Percentiles rank a stretch among this genome's conserved stretches.
phyloP scores from a whole-genome alignment of 2,888 invertebrate species.

The Sclerodermus sp. region DNA sequence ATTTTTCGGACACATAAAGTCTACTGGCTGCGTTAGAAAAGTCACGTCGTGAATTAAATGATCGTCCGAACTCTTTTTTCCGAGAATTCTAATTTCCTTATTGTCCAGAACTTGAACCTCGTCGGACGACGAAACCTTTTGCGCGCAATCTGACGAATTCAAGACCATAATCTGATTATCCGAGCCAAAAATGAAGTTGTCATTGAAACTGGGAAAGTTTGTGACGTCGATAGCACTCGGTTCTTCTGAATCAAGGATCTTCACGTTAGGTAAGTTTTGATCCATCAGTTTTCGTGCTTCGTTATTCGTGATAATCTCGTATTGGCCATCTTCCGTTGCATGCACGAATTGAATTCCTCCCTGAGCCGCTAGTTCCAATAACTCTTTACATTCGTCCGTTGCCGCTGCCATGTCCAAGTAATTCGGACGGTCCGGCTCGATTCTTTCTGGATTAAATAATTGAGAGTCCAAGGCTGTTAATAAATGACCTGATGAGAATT shows the following conservation, averaged over 20 bases:
- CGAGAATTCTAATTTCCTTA: slow-evolving; percentile 47
- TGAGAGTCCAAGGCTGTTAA: slow-evolving; percentile 36
- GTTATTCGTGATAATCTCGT: slow-evolving; percentile 56
- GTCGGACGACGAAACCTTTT: slow-evolving; percentile 32
- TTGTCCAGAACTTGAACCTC: slow-evolving; percentile 47
- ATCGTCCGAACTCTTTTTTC: slow-evolving; percentile 43
- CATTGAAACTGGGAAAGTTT: slow-evolving; percentile 31
- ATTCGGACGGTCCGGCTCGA: slow-evolving; percentile 21
- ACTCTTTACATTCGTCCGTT: slow-evolving; percentile 50
- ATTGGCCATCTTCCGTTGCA: slow-evolving; percentile 55
- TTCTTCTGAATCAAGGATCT: slow-evolving; percentile 49
- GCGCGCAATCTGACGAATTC: slow-evolving; percentile 33
- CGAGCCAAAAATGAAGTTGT: slow-evolving; percentile 30
- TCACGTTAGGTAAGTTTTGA: slow-evolving; percentile 53
- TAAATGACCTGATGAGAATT: slow-evolving; percentile 32
- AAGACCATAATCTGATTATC: slow-evolving; percentile 47
- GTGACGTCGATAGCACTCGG: slow-evolving; percentile 47
- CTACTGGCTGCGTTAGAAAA: slow-evolving; percentile 39
- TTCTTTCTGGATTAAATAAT: slow-evolving; percentile 28
- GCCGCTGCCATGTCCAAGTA: slow-evolving; percentile 17
- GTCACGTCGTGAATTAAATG: slow-evolving; percentile 42
- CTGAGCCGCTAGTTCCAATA: slow-evolving; percentile 53
- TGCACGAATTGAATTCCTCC: slow-evolving; percentile 57
- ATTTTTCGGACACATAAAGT: too few relatives aligned
- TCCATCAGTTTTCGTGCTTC: slow-evolving; percentile 56